These are phyloP conservation scores for Austrofundulus limnaeus DNA, from an alignment of 2,113 vertebrate genomes.

Conservation along the genomic window DNA sequence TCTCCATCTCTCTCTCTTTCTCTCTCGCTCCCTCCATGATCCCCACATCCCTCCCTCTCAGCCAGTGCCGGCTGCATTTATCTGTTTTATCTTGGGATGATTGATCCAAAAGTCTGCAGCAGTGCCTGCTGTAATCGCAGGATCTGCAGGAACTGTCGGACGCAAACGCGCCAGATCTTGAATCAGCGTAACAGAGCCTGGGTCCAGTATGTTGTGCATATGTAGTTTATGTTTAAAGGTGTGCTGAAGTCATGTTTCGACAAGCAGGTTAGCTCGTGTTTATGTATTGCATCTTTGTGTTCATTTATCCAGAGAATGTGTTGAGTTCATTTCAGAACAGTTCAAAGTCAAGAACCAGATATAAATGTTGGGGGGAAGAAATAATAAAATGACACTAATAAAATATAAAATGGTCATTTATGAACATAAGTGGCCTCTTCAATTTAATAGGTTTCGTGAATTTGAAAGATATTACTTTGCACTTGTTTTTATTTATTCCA, in stretches of 20 bases:
- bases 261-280: conserved; percentile 16
- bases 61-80: conserved; percentile 45
- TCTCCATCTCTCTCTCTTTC: conserved; percentile 28
- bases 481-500: conserved; percentile 18
- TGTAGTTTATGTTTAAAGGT: conserved; percentile 44
- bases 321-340: conserved; percentile 16
- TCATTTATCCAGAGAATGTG: too few species aligned
- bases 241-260: conserved; percentile 30
- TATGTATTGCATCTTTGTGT: conserved; percentile 31
- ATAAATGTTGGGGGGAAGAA: too few species aligned
- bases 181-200: conserved; percentile 58
- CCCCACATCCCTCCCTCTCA: conserved; percentile 20
- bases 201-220: conserved; percentile 44
- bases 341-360: conserved; percentile 1
- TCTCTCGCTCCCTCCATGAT: conserved; percentile 13
- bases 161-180: conserved; percentile 35
- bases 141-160: conserved; percentile 67
- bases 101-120: conserved; percentile 68
- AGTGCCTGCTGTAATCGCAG: conserved; percentile 49
- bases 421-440: too few species aligned
- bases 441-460: too few species aligned
- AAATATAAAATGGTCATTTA: too few species aligned
- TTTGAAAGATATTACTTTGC: conserved; percentile 1
- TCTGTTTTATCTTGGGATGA: conserved; percentile 68
- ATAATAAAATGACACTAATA: too few species aligned